Evolutionary conservation across 2,888 invertebrate species (phyloP).

Genomic region (Eucera pruinosa): DNA sequence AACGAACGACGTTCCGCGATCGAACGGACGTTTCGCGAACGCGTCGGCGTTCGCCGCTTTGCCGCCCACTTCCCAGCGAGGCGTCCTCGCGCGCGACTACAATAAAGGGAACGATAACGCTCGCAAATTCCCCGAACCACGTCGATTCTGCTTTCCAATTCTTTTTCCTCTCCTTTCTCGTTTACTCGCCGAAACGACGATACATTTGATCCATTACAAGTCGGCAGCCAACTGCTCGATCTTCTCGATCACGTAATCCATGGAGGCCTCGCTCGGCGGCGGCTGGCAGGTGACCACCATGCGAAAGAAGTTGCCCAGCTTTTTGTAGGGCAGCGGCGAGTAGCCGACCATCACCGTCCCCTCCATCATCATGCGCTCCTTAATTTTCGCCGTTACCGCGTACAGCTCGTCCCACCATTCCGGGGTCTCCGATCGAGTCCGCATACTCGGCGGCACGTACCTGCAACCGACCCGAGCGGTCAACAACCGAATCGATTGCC

Average conservation of each 20-base stretch:
- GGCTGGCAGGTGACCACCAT: constrained; percentile 91
- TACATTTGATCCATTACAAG: constrained; percentile 25
- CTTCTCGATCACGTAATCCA: constrained; percentile 88
- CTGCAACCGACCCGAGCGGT: constrained; percentile 78
- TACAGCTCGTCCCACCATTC: constrained; percentile 86
- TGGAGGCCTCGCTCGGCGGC: constrained; percentile 85
- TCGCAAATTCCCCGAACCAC: not conserved
- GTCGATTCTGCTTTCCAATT: not conserved
- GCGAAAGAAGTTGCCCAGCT: constrained; percentile 90
- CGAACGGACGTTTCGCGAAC: not conserved
- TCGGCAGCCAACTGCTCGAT: constrained; percentile 87
- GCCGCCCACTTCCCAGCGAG: constrained; percentile 1
- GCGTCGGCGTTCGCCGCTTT: too few relatives aligned
- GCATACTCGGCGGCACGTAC: constrained; percentile 87
- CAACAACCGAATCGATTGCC: too few relatives aligned
- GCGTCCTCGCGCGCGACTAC: constrained; percentile 17
- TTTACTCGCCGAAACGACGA: not conserved
- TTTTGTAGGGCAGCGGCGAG: constrained; percentile 87
- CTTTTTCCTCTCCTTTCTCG: not conserved
- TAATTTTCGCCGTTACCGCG: constrained; percentile 88
- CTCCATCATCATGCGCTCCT: constrained; percentile 88
- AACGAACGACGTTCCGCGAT: not conserved
- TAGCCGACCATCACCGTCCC: constrained; percentile 92
- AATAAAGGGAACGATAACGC: constrained; percentile 33
- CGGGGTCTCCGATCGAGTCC: constrained; percentile 82